phyloP scores from a whole-genome alignment of 2,888 invertebrate genomes.

The Pollenia labialis region DNA sequence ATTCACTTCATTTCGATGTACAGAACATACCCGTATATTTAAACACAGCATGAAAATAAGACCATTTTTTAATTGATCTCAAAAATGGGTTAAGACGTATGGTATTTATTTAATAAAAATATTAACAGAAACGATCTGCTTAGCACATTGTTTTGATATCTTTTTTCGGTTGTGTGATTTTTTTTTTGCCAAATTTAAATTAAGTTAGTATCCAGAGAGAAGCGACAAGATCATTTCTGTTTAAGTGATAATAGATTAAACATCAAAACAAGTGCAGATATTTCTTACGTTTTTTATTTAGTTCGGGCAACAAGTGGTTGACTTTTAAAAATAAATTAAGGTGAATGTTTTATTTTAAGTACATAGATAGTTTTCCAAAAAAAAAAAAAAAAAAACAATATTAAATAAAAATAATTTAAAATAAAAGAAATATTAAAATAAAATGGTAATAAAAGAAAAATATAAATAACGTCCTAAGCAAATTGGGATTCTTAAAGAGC shows the following conservation, averaged over 20 bases:
- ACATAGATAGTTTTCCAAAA: not conserved
- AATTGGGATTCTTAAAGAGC: no score
- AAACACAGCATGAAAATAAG: no score
- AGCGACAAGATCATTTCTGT: constrained; percentile 48
- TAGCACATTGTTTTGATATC: constrained; percentile 42
- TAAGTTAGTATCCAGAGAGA: constrained; percentile 22
- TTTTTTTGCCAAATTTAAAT: constrained; percentile 11
- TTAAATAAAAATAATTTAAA: not conserved
- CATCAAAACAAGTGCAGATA: constrained; percentile 17
- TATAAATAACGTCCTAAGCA: not conserved
- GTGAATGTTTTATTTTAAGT: not conserved
- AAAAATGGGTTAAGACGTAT: constrained; percentile 43
- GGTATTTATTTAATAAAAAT: constrained; percentile 29
- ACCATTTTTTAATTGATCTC: not conserved
- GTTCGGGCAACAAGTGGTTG: constrained; percentile 31
- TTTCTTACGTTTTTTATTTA: not conserved
- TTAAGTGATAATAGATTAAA: constrained; percentile 55
- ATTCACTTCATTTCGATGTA: no score
- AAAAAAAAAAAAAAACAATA: no score
- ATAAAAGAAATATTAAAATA: not conserved
- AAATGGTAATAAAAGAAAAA: no score
- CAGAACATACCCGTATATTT: no score
- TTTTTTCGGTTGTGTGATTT: constrained; percentile 24
- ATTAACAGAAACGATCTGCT: constrained; percentile 44
- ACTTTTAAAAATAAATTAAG: constrained; percentile 5